A percentile compares a stretch with the other conserved stretches of the same genome.
Evolutionary conservation across 2,113 vertebrate genomes (phyloP).

Genomic region (Xyliphius kryptos): DNA sequence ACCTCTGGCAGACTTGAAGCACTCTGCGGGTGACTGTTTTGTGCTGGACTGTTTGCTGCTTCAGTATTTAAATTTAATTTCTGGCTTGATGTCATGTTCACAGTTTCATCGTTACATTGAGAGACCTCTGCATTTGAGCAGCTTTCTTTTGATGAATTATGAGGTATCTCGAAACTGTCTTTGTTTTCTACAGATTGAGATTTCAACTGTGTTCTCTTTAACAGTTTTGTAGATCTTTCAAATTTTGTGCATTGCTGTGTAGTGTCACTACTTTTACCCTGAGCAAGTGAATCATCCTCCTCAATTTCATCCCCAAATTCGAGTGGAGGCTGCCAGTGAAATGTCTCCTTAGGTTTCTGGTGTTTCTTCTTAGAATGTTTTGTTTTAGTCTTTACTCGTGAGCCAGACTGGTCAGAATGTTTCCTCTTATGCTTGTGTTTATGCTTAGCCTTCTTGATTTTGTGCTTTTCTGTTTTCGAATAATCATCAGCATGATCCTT

Average conservation of each 20-base stretch:
- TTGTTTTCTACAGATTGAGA: no score
- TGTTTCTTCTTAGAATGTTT: constrained; percentile 84
- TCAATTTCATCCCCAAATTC: constrained; percentile 95
- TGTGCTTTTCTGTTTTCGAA: constrained; percentile 53
- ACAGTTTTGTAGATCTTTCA: no score
- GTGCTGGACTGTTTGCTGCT: constrained; percentile 45
- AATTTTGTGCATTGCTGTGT: no score
- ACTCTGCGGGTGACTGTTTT: constrained; percentile 36
- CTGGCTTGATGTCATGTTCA: constrained; percentile 20
- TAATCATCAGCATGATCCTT: constrained; percentile 48
- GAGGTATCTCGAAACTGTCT: no score
- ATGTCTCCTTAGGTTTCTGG: constrained; percentile 81
- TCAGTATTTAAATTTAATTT: constrained; percentile 35
- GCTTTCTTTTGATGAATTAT: no score
- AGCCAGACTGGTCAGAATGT: constrained; percentile 56
- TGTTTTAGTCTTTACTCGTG: constrained; percentile 67
- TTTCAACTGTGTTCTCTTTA: no score
- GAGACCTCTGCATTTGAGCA: constrained; percentile 10
- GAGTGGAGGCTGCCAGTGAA: constrained; percentile 93
- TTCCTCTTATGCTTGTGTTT: constrained; percentile 70
- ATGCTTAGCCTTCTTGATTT: constrained; percentile 69
- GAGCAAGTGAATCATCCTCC: constrained; percentile 57
- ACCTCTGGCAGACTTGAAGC: constrained; percentile 42
- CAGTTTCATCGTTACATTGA: constrained; percentile 38
- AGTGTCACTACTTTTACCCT: no score